These are phyloP conservation scores for Heliconius eleuchia DNA, from an alignment of 1,140 invertebrate species.

Conservation along the genomic window DNA sequence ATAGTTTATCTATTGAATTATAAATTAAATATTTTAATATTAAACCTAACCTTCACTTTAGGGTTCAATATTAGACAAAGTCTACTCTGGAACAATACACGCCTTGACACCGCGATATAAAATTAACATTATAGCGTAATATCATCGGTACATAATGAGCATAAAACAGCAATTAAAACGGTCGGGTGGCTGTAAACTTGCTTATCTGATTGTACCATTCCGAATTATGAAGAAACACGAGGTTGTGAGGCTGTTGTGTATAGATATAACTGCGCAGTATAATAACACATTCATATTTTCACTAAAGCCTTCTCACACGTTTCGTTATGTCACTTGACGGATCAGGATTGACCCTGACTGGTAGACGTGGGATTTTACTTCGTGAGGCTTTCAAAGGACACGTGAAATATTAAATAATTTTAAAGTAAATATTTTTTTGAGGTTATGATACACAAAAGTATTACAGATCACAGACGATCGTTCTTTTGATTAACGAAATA, in stretches of 20 bases:
- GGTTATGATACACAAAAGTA: too few species aligned
- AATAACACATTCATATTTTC: constrained; percentile 18
- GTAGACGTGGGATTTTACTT: neutral
- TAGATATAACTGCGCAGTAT: constrained; percentile 13
- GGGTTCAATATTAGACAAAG: neutral
- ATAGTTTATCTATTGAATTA: too few species aligned
- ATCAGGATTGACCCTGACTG: constrained; percentile 26
- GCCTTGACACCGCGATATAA: constrained; percentile 45
- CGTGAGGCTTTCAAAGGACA: neutral
- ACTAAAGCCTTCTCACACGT: constrained; percentile 22
- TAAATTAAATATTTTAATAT: neutral
- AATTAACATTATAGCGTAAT: constrained; percentile 41
- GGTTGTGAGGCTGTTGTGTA: constrained; percentile 36
- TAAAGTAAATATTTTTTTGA: neutral
- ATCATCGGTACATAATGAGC: constrained; percentile 45
- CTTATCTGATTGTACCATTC: constrained; percentile 50
- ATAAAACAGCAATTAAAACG: constrained; percentile 48
- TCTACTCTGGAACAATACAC: constrained; percentile 19
- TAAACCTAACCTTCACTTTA: too few species aligned
- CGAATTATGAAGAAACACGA: constrained; percentile 45
- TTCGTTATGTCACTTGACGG: constrained; percentile 21
- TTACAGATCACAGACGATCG: too few species aligned
- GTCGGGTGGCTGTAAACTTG: constrained; percentile 37
- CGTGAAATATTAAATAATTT: neutral
- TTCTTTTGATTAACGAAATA: too few species aligned